Conservation (phyloP, 2,888 invertebrate species). For the Lithophane socia region DNA sequence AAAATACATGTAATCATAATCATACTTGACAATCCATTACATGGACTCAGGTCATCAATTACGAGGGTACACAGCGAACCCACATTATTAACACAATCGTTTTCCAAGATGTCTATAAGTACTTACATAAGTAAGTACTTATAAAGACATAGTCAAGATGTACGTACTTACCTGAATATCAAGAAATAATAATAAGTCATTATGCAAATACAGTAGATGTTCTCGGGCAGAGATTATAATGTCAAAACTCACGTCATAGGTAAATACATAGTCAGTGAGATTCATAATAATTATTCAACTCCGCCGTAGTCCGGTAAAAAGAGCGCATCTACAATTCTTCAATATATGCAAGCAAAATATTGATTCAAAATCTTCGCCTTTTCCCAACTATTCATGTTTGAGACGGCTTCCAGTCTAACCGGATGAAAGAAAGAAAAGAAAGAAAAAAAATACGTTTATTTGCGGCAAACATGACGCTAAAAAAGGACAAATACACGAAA, state of each 20-base stretch:
- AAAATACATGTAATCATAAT: conserved; percentile 60
- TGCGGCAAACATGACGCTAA: no score
- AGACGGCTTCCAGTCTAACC: no score
- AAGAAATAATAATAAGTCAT: conserved; percentile 52
- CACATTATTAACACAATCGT: conserved; percentile 60
- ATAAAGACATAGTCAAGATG: conserved; percentile 6
- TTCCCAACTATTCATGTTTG: no score
- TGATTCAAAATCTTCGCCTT: background rate
- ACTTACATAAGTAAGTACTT: conserved; percentile 25
- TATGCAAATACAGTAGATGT: conserved; percentile 39
- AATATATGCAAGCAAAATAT: background rate
- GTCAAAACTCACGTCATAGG: conserved; percentile 40
- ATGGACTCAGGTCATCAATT: conserved; percentile 56
- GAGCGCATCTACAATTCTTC: background rate
- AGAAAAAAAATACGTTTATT: no score
- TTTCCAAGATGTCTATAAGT: conserved; percentile 62
- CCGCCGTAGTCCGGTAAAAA: background rate
- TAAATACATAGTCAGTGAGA: conserved; percentile 12
- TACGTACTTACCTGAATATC: conserved; percentile 24
- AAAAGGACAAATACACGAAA: no score
- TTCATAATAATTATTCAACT: background rate
- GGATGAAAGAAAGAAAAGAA: no score
- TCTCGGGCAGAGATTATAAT: conserved; percentile 29
- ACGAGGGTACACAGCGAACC: conserved; percentile 47
- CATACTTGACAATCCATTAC: conserved; percentile 52